Evolutionary conservation across 2,797 vertebrate genomes (phyloP).

Genomic region (Fistularia commersonii): DNA sequence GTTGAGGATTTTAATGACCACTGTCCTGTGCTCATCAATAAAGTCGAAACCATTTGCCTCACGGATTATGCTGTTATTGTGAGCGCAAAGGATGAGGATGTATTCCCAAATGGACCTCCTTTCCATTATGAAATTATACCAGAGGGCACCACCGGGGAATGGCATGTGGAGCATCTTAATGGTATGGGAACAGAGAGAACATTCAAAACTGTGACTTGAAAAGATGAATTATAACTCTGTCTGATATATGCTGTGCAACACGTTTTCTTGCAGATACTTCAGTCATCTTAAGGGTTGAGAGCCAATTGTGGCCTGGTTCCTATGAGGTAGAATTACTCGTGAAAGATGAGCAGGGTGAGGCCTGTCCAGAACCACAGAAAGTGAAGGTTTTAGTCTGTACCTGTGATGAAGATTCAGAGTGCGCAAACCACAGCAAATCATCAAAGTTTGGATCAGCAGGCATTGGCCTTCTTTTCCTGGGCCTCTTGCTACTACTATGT

Average conservation of each 20-base stretch:
- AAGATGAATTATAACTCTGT: neutral
- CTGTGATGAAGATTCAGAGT: constrained; percentile 47
- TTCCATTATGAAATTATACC: constrained; percentile 79
- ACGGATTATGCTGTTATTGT: constrained; percentile 64
- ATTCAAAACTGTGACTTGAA: neutral
- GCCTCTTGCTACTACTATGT: constrained; percentile 72
- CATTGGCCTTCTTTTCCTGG: constrained; percentile 68
- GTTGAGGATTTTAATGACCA: constrained; percentile 79
- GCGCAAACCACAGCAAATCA: neutral
- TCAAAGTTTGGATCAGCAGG: constrained; percentile 53
- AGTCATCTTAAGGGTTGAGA: constrained; percentile 48
- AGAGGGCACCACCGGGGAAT: constrained; percentile 69
- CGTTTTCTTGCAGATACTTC: constrained; percentile 57
- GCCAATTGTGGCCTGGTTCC: constrained; percentile 50
- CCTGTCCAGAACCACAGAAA: constrained; percentile 66
- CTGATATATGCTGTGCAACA: neutral
- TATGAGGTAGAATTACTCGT: constrained; percentile 60
- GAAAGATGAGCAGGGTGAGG: constrained; percentile 57
- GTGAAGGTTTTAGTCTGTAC: constrained; percentile 64
- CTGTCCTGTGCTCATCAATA: constrained; percentile 78
- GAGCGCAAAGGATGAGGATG: constrained; percentile 79
- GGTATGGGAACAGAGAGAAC: neutral
- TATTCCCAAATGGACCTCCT: constrained; percentile 76
- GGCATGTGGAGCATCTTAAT: constrained; percentile 75
- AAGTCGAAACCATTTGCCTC: constrained; percentile 68